phyloP scores from a whole-genome alignment of 2,888 invertebrate genomes.

The Agonum fuliginosum region DNA sequence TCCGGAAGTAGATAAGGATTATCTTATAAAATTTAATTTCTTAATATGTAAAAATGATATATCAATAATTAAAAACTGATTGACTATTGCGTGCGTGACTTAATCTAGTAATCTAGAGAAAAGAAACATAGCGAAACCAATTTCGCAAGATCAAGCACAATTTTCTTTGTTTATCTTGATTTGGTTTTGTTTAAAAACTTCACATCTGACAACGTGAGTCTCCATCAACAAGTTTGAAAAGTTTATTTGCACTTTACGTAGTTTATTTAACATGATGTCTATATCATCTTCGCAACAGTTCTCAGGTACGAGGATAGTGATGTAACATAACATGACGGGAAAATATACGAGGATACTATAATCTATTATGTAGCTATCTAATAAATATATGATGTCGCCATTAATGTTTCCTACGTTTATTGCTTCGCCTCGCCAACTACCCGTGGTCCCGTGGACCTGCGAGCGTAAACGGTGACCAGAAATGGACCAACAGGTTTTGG shows the following conservation, averaged over 20 bases:
- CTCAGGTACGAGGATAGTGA: constrained; percentile 1
- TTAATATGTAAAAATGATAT: too few relatives aligned
- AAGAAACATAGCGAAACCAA: constrained; percentile 17
- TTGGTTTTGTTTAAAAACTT: constrained; percentile 35
- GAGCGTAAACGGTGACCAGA: background rate
- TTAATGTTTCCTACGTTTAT: constrained; percentile 24
- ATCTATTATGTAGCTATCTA: constrained; percentile 24
- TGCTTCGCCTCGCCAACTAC: constrained; percentile 11
- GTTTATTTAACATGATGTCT: constrained; percentile 37
- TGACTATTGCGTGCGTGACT: too few relatives aligned
- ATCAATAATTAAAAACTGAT: too few relatives aligned
- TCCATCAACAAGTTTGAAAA: constrained; percentile 30
- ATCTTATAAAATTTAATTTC: too few relatives aligned
- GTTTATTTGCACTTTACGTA: constrained; percentile 16
- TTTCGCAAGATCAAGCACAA: constrained; percentile 24
- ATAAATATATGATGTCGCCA: constrained; percentile 14
- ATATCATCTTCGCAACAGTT: background rate
- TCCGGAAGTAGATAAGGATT: too few relatives aligned
- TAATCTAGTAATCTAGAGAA: too few relatives aligned
- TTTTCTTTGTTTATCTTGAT: constrained; percentile 30
- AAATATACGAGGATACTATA: background rate
- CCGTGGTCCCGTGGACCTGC: background rate
- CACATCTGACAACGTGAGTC: constrained; percentile 36
- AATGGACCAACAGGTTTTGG: background rate
- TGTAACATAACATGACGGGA: constrained; percentile 15